Evolutionary conservation across 2,888 invertebrate species (phyloP).

Genomic region (Abrostola triplasia): DNA sequence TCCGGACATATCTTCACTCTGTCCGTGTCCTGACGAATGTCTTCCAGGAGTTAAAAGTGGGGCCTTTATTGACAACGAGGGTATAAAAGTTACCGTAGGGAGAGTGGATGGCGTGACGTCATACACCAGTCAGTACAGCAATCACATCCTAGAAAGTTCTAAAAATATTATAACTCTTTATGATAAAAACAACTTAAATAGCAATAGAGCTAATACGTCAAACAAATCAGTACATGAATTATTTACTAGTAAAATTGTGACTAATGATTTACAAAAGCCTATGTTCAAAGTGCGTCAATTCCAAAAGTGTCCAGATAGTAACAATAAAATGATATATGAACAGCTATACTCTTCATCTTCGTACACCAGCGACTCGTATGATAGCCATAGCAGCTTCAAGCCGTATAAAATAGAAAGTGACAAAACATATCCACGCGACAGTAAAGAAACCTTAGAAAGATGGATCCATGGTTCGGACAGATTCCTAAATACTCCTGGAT

Average conservation of each 20-base stretch:
- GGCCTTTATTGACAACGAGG: slow-evolving; percentile 75
- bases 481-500: background rate
- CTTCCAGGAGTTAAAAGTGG: slow-evolving; percentile 74
- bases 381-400: slow-evolving; percentile 9
- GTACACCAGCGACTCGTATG: slow-evolving; percentile 5
- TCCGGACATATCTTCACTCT: slow-evolving; percentile 76
- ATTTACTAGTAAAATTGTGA: background rate
- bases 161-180: slow-evolving; percentile 18
- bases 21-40: slow-evolving; percentile 77
- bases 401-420: slow-evolving; percentile 10
- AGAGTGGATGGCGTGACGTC: slow-evolving; percentile 68
- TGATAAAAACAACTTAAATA: slow-evolving; percentile 11
- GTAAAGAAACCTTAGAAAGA: background rate
- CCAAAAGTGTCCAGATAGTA: slow-evolving; percentile 4
- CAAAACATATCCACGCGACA: background rate
- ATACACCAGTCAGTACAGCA: slow-evolving; percentile 45
- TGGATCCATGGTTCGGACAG: slow-evolving; percentile 5
- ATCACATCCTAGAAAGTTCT: slow-evolving; percentile 3
- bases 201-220: slow-evolving; percentile 18
- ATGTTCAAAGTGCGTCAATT: slow-evolving; percentile 3
- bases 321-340: slow-evolving; percentile 14
- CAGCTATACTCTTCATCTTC: slow-evolving; percentile 12
- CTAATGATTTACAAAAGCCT: slow-evolving; percentile 26
- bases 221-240: background rate
- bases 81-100: slow-evolving; percentile 79